These are phyloP conservation scores for Channa striata DNA, from an alignment of 2,797 vertebrate genomes.

Conservation along the genomic window DNA sequence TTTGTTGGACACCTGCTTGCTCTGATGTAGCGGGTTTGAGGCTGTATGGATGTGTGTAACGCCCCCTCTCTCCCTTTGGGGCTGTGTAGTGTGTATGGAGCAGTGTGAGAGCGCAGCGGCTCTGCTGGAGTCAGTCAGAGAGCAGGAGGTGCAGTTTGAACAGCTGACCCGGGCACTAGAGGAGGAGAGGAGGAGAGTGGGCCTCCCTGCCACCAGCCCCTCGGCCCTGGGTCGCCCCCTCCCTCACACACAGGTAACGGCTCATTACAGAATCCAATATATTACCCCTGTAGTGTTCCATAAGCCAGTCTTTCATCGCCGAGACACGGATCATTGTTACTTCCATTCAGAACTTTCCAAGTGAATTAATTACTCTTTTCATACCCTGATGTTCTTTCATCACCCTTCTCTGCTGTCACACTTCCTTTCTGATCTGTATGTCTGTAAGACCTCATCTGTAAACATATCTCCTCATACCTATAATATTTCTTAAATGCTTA, in stretches of 20 bases:
- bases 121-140: conserved; percentile 99
- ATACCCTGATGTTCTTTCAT: conserved; percentile 26
- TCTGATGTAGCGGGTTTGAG: conserved; percentile 30
- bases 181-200: conserved; percentile 98
- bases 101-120: conserved; percentile 96
- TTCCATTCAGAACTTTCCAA: conserved; percentile 17
- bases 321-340: conserved; percentile 26
- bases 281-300: conserved; percentile 13
- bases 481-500: conserved; percentile 50
- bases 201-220: conserved; percentile 91
- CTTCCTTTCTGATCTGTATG: conserved; percentile 8
- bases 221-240: conserved; percentile 87
- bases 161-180: conserved; percentile 98
- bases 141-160: conserved; percentile 99
- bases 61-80: conserved; percentile 74
- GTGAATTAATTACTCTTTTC: conserved; percentile 21
- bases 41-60: conserved; percentile 65
- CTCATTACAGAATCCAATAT: conserved; percentile 33
- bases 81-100: conserved; percentile 86
- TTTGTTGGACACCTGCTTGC: conserved; percentile 28
- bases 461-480: conserved; percentile 18
- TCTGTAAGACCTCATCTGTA: conserved; percentile 28
- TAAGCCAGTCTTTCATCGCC: conserved; percentile 7
- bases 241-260: conserved; percentile 96
- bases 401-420: background rate